phyloP scores from a whole-genome alignment of 2,113 vertebrate genomes.

The Dinomys branickii region DNA sequence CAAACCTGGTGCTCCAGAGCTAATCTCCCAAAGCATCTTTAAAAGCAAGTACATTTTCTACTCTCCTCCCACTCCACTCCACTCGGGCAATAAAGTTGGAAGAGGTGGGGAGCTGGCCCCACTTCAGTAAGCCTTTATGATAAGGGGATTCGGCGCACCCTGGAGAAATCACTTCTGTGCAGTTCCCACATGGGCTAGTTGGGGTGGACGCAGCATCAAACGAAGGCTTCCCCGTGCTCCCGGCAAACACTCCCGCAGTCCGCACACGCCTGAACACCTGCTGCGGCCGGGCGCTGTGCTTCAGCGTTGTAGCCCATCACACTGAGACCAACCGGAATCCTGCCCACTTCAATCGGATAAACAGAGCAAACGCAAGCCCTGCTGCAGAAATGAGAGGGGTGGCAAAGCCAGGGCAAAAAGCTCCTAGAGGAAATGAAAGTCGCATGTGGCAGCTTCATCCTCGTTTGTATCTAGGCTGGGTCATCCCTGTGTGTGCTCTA shows the following conservation, averaged over 20 bases:
- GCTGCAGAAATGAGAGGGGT: background rate
- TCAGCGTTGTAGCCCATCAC: background rate
- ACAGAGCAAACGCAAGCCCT: background rate
- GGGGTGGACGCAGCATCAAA: conserved; percentile 41
- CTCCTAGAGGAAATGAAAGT: background rate
- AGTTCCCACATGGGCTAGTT: conserved; percentile 64
- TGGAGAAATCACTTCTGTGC: conserved; percentile 66
- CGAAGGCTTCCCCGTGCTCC: background rate
- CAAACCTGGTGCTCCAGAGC: conserved; percentile 44
- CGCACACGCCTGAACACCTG: background rate
- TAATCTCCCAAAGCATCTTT: conserved; percentile 52
- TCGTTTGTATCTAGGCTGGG: background rate
- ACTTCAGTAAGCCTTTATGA: conserved; percentile 63
- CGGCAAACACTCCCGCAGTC: conserved; percentile 34
- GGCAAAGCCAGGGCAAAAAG: background rate
- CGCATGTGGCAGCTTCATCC: background rate
- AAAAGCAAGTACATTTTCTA: conserved; percentile 60
- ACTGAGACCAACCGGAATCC: background rate
- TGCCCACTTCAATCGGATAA: background rate
- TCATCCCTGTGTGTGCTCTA: background rate
- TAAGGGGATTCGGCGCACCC: conserved; percentile 61
- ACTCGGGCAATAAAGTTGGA: conserved; percentile 53
- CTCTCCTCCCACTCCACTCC: conserved; percentile 68
- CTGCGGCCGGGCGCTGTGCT: background rate
- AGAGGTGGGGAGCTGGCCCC: conserved; percentile 66